These are phyloP conservation scores for Lagopus leucura DNA, from an alignment of 2,113 vertebrate species.

Conservation along the genomic window DNA sequence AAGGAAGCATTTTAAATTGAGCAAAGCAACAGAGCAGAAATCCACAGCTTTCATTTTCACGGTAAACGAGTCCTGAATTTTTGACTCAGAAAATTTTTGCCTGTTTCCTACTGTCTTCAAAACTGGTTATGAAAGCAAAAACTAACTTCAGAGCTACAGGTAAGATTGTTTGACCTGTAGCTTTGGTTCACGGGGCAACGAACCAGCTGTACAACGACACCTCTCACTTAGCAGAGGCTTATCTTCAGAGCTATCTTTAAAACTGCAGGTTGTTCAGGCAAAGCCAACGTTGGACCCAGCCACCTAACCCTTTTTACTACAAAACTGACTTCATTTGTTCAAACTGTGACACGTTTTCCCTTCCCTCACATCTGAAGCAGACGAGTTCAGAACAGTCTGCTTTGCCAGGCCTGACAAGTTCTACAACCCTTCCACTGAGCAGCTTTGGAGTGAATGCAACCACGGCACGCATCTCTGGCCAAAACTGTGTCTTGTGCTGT, in stretches of 20 bases:
- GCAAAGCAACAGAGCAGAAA: not conserved
- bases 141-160: not conserved
- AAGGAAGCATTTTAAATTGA: not conserved
- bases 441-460: not conserved
- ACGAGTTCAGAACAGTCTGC: not conserved
- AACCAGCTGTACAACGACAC: not conserved
- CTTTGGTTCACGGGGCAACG: not conserved
- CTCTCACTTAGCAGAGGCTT: not conserved
- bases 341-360: not conserved
- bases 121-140: not conserved
- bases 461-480: not conserved
- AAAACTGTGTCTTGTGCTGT: fast-evolving
- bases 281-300: not conserved
- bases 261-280: not conserved
- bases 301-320: not conserved
- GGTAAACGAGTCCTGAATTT: not conserved
- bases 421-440: fast-evolving
- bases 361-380: not conserved
- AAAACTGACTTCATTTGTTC: not conserved
- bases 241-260: not conserved
- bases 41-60: not conserved
- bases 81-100: not conserved
- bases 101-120: not conserved
- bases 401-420: not conserved
- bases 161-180: not conserved